These are phyloP conservation scores for Chloroceryle amazona DNA, from an alignment of 2,797 vertebrate species.

Conservation along the genomic window DNA sequence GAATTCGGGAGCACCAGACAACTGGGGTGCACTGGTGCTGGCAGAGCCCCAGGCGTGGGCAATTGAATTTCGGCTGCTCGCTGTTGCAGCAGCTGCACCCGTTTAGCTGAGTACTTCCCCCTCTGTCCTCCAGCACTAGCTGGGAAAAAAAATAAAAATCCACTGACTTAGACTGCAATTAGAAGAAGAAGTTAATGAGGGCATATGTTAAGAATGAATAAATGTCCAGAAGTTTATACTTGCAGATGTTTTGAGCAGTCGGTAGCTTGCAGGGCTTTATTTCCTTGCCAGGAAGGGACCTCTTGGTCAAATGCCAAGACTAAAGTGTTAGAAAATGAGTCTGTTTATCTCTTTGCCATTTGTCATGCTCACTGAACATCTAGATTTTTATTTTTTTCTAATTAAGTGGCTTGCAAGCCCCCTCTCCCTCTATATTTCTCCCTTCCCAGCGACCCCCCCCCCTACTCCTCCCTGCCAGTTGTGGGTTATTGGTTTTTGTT, in stretches of 20 bases:
- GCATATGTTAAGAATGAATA: slow-evolving; percentile 81
- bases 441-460: neutral
- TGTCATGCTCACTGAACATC: slow-evolving; percentile 29
- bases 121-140: slow-evolving; percentile 26
- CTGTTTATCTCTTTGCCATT: slow-evolving; percentile 70
- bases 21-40: slow-evolving; percentile 77
- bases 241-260: slow-evolving; percentile 75
- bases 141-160: neutral
- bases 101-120: slow-evolving; percentile 49
- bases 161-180: slow-evolving; percentile 11
- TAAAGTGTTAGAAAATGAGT: slow-evolving; percentile 68
- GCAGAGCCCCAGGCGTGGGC: slow-evolving; percentile 67
- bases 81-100: slow-evolving; percentile 79
- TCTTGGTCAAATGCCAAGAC: slow-evolving; percentile 50
- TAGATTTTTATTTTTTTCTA: neutral
- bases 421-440: neutral
- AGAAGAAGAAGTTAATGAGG: slow-evolving; percentile 81
- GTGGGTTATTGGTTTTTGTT: neutral
- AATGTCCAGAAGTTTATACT: slow-evolving; percentile 80
- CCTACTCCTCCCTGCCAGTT: fast-evolving
- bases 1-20: slow-evolving; percentile 66
- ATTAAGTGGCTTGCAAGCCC: neutral
- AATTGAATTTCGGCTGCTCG: slow-evolving; percentile 77
- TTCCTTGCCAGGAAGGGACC: slow-evolving; percentile 32
- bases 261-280: slow-evolving; percentile 57